Conservation (phyloP, 2,113 vertebrate genomes). For the Phaethornis superciliosus region DNA sequence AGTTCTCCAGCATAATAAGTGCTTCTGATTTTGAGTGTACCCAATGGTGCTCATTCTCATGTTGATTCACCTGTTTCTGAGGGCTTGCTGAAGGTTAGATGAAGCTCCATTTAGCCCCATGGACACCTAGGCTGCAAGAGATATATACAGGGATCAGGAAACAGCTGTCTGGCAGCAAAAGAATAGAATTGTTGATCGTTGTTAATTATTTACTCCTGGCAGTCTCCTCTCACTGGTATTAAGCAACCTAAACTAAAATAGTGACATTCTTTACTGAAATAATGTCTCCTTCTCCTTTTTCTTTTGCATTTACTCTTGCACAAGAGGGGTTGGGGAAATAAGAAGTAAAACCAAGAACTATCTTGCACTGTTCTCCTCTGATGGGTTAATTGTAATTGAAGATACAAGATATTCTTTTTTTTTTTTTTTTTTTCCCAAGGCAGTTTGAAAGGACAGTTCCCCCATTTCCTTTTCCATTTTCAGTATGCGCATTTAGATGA, state of each 20-base stretch:
- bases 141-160: not conserved
- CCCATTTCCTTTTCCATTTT: constrained; percentile 43
- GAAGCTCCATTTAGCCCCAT: not conserved
- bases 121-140: not conserved
- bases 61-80: not conserved
- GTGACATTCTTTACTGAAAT: not conserved
- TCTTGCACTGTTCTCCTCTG: not conserved
- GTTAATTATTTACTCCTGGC: constrained; percentile 42
- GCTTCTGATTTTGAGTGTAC: not conserved
- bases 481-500: constrained; percentile 64
- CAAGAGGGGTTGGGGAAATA: not conserved
- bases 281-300: not conserved
- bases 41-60: not conserved
- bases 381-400: constrained; percentile 4
- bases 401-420: not conserved
- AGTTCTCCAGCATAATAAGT: fast-evolving
- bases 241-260: constrained; percentile 19
- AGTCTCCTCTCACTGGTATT: not conserved
- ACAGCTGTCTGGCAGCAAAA: not conserved
- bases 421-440: not conserved
- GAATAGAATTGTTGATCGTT: not conserved
- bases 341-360: not conserved
- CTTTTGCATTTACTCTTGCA: not conserved
- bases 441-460: constrained; percentile 35
- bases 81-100: fast-evolving